Conservation (phyloP, 2,888 invertebrate genomes). For the Lottia gigantea region DNA sequence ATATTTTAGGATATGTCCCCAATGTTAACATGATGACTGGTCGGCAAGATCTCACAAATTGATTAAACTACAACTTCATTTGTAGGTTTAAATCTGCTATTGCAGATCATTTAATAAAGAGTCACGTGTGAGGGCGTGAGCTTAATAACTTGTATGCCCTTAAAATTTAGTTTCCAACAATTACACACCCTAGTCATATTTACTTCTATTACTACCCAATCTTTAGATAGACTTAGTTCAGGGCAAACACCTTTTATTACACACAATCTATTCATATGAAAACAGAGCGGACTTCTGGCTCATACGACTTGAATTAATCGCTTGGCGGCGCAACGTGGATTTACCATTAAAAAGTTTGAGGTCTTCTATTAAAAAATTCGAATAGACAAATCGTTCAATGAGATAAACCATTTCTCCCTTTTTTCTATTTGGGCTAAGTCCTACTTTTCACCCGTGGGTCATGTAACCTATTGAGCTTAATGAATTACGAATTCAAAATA, state of each 20-base stretch:
- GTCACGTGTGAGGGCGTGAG: constrained; percentile 11
- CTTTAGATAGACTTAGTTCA: background rate
- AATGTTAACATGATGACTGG: background rate
- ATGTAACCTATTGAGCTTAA: too few species aligned
- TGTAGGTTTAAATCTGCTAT: background rate
- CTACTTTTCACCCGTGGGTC: too few species aligned
- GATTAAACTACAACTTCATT: background rate
- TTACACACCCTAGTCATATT: constrained; percentile 7
- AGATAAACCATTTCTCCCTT: too few species aligned
- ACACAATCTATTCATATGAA: background rate
- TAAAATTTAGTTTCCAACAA: background rate
- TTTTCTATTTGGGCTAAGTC: too few species aligned
- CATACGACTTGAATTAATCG: too few species aligned
- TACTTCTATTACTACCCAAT: constrained; percentile 5
- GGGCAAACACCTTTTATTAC: background rate
- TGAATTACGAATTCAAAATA: too few species aligned
- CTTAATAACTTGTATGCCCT: constrained; percentile 1
- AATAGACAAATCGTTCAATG: too few species aligned
- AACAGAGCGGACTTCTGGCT: too few species aligned
- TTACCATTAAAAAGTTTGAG: too few species aligned
- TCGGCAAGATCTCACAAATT: background rate
- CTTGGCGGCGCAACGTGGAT: too few species aligned
- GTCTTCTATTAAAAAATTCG: too few species aligned
- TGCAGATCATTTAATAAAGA: background rate
- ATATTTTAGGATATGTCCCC: constrained; percentile 18